Conservation (phyloP, 2,888 invertebrate species). For the Calameuta filiformis region DNA sequence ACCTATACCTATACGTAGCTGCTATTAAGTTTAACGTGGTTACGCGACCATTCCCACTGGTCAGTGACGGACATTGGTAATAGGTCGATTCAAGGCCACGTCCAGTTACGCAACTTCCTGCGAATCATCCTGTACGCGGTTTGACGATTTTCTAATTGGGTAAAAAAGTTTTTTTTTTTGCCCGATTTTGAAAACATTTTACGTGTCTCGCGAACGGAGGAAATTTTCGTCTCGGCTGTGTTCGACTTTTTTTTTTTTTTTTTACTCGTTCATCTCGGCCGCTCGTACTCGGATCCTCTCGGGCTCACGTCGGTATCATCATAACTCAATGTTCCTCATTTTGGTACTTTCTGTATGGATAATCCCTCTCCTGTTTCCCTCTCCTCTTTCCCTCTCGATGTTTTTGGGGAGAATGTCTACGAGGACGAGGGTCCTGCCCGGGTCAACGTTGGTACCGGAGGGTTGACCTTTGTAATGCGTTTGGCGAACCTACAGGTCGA, state of each 20-base stretch:
- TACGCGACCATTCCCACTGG: background rate
- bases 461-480: background rate
- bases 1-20: background rate
- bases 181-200: too few species aligned
- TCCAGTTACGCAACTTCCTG: background rate
- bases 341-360: background rate
- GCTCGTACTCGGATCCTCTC: background rate
- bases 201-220: too few species aligned
- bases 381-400: too few species aligned
- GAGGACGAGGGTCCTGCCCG: background rate
- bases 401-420: background rate
- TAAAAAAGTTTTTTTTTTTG: too few species aligned
- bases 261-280: too few species aligned
- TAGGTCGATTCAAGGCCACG: background rate
- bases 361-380: background rate
- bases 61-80: background rate
- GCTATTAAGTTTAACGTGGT: background rate
- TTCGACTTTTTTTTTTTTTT: too few species aligned
- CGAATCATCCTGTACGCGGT: background rate
- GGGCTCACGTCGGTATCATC: background rate
- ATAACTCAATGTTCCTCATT: background rate
- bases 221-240: too few species aligned
- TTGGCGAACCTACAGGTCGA: background rate
- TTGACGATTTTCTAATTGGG: too few species aligned
- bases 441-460: background rate